Evolutionary conservation across 2,113 vertebrate genomes (phyloP).

Genomic region (Dolichotis patagonum): DNA sequence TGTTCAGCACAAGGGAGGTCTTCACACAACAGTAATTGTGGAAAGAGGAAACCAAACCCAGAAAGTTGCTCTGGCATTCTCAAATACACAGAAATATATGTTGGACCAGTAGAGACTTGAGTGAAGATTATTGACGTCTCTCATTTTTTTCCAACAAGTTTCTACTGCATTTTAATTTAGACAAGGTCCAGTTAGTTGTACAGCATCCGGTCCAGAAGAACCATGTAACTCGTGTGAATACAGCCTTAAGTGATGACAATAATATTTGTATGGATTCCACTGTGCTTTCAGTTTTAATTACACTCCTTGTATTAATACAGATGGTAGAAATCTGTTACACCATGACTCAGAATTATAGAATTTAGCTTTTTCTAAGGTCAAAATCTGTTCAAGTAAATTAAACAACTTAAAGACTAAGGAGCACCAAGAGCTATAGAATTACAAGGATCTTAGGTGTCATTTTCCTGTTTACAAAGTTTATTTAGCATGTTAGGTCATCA

Average conservation of each 20-base stretch:
- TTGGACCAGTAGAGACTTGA: not conserved
- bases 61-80: not conserved
- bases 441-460: not conserved
- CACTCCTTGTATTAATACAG: not conserved
- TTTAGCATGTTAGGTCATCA: not conserved
- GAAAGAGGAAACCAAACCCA: not conserved
- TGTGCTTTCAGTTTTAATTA: not conserved
- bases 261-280: not conserved
- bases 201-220: not conserved
- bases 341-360: not conserved
- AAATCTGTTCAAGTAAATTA: not conserved
- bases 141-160: not conserved
- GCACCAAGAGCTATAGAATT: not conserved
- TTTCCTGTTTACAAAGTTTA: not conserved
- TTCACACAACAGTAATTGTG: not conserved
- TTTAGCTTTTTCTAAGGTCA: not conserved
- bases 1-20: not conserved
- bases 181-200: not conserved
- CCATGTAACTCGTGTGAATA: not conserved
- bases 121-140: not conserved
- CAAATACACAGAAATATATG: not conserved
- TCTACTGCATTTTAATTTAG: not conserved
- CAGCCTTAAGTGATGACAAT: not conserved
- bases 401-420: constrained; percentile 5
- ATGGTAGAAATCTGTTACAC: not conserved